These are phyloP conservation scores for Bujurquina vittata DNA, from an alignment of 2,113 vertebrate genomes.

Conservation along the genomic window DNA sequence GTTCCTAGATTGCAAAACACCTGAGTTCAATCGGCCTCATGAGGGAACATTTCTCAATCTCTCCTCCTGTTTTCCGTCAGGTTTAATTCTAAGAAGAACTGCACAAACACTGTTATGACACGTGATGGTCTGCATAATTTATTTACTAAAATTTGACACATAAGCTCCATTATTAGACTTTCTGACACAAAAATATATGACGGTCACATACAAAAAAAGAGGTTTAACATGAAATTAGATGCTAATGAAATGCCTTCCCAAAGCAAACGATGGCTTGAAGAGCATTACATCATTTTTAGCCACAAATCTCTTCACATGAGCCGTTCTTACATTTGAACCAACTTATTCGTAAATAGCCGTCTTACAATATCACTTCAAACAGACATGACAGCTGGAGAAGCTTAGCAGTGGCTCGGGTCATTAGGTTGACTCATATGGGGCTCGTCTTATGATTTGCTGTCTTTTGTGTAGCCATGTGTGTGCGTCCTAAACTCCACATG, in stretches of 20 bases:
- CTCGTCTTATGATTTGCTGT: conserved; percentile 4
- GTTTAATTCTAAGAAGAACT: not conserved
- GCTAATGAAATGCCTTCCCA: not conserved
- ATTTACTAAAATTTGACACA: not conserved
- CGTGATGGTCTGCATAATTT: not conserved
- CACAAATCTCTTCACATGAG: not conserved
- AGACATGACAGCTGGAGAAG: conserved; percentile 4
- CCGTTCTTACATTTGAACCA: not conserved
- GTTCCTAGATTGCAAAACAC: not conserved
- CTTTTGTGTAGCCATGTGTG: not conserved
- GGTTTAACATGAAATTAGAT: not conserved
- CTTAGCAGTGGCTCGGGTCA: conserved; percentile 7
- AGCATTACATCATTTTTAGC: not conserved
- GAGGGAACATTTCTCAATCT: not conserved
- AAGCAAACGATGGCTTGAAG: not conserved
- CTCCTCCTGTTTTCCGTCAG: accelerated
- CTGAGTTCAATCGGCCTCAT: not conserved
- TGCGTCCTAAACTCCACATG: not conserved
- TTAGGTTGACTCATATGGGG: not conserved
- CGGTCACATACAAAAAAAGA: not conserved
- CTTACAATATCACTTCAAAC: conserved; percentile 13
- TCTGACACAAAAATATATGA: not conserved
- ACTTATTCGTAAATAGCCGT: not conserved
- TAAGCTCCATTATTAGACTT: not conserved
- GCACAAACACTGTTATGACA: not conserved